Base-by-base conservation (phyloP, 1,140 invertebrate species). In the Dolichoris vasculosae region DNA sequence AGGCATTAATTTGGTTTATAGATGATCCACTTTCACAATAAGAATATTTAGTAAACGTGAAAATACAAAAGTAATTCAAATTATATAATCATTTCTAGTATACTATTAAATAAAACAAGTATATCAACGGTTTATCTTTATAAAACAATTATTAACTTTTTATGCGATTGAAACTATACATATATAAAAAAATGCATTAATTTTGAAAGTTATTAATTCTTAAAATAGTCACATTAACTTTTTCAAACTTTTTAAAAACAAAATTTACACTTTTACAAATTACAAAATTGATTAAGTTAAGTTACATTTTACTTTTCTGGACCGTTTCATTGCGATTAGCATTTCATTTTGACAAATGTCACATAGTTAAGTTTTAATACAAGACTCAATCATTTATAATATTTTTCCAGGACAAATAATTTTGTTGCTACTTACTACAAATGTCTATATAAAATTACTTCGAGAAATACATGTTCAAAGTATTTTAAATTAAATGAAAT, bases 1-100 rank as follows among this genome's bases (percentile, higher is more conserved):
- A 87, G 64, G 84, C 82, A 84, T 82, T 84, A 46, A 32, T 82
- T 87, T 84, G 79, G 71, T 78, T 79, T 51, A 76, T 6, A 80
- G 63, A 55, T 59, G 51, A 43, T 64, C 83, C 77, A 55, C 78
- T 51, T 73, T 64, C 84, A n/a, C 26, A 73, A 55, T 75, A 79
- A 87, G 30, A 55, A 73, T 83, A 40, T 78, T 38, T 71, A 46
- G n/a, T 17, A 78, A 23, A 46, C 30, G 46, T 71, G 26, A 59
- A n/a, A 69, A 38, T 32, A 17, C 32, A 69, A 69, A 35, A 69
- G 15, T 69, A 59, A 59, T 9, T 59, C 3, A 59, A 59, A 59
- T 59, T 59, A 1, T 26, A 26, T 13, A 59, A 26, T 55, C 17
- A 26, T 26, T 26, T 59, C 23, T 59, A 59, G 2, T 59, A 2